phyloP scores from a whole-genome alignment of 64 coral and sea anemone genomes.

The Pocillopora damicornis region DNA sequence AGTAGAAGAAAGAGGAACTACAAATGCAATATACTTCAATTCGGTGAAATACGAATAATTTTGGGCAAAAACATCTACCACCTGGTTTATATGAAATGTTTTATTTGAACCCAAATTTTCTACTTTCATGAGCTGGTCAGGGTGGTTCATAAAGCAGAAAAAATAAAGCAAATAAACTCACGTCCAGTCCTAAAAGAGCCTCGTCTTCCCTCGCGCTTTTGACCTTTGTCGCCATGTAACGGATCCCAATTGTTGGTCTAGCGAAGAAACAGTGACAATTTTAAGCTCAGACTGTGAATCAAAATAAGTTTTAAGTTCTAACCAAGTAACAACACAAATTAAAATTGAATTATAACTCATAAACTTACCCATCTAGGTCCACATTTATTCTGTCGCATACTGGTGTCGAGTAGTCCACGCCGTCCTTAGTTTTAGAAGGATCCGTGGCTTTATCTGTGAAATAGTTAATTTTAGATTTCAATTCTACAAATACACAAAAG shows the following conservation, averaged over 20 bases:
- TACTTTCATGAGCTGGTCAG: neutral
- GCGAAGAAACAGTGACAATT: neutral
- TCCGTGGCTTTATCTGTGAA: conserved; percentile 80
- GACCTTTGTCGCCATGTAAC: conserved; percentile 74
- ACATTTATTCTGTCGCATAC: conserved; percentile 88
- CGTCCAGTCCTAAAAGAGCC: conserved; percentile 59
- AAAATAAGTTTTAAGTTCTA: neutral
- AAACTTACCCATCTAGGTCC: conserved; percentile 81
- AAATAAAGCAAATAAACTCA: conserved; percentile 23
- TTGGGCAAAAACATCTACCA: too few species aligned
- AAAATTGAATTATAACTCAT: neutral
- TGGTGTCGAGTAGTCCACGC: conserved; percentile 49
- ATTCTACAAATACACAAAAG: neutral
- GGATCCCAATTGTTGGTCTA: conserved; percentile 63
- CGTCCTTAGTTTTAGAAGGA: conserved; percentile 60
- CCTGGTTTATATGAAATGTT: too few species aligned
- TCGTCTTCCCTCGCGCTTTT: conserved; percentile 70
- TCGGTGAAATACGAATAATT: too few species aligned
- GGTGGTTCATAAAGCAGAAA: too few species aligned
- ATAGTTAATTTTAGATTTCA: conserved; percentile 22
- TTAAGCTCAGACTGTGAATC: neutral
- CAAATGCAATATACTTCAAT: too few species aligned
- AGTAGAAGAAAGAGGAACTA: too few species aligned
- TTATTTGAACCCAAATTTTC: neutral
- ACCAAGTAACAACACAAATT: neutral